Evolutionary conservation across 2,888 invertebrate species (phyloP).

Genomic region (Eugnorisma glareosa): DNA sequence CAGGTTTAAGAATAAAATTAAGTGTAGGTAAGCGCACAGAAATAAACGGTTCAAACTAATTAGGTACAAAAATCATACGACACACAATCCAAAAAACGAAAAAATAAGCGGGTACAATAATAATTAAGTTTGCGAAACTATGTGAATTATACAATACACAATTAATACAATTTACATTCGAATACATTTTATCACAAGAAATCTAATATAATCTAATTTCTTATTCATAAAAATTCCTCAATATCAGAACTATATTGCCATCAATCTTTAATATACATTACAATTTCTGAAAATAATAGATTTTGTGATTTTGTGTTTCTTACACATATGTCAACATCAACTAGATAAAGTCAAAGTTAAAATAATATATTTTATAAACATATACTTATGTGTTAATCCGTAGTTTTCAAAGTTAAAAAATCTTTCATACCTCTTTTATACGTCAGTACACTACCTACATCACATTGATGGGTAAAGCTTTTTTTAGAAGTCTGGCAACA

Average conservation of each 20-base stretch:
- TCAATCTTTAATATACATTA: not conserved
- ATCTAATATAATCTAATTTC: constrained; percentile 17
- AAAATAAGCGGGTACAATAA: too few relatives aligned
- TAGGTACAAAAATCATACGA: too few relatives aligned
- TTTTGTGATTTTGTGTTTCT: too few relatives aligned
- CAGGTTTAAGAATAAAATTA: too few relatives aligned
- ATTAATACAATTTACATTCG: too few relatives aligned
- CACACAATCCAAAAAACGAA: too few relatives aligned
- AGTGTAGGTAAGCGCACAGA: too few relatives aligned
- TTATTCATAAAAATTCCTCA: constrained; percentile 5
- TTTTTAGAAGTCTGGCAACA: constrained; percentile 6
- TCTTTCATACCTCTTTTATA: not conserved
- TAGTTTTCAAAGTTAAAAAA: not conserved
- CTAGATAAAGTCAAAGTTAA: not conserved
- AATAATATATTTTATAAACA: not conserved
- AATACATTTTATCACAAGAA: not conserved
- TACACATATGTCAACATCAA: not conserved
- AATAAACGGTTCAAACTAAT: too few relatives aligned
- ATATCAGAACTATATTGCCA: not conserved
- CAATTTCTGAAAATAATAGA: not conserved
- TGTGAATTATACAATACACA: too few relatives aligned
- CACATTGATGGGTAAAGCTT: not conserved
- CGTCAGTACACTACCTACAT: not conserved
- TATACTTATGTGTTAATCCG: too few relatives aligned
- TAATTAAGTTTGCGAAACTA: too few relatives aligned